Percentiles rank a stretch among this genome's conserved stretches.
These are phyloP conservation scores for Belonocnema kinseyi DNA, from an alignment of 1,140 invertebrate species.

Conservation along the genomic window DNA sequence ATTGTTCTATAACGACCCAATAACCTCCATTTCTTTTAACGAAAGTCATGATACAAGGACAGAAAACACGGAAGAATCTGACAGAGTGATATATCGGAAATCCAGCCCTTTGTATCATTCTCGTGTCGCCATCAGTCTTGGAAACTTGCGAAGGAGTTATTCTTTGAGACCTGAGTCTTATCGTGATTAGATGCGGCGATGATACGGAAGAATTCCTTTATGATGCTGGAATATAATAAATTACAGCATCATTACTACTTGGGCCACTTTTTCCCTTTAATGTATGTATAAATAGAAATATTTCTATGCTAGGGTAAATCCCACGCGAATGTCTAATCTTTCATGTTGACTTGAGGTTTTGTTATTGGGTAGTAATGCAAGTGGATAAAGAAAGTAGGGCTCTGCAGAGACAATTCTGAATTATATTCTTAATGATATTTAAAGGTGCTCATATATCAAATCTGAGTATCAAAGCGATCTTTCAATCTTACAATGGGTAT, in stretches of 20 bases:
- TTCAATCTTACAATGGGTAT: too few species aligned
- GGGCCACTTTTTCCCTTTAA: constrained; percentile 14
- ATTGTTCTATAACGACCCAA: too few species aligned
- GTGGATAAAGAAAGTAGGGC: not conserved
- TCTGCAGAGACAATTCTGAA: not conserved
- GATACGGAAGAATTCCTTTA: constrained; percentile 11
- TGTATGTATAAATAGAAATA: constrained; percentile 9
- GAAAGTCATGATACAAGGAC: too few species aligned
- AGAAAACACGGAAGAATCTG: not conserved
- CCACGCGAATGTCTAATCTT: not conserved
- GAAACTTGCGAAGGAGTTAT: not conserved
- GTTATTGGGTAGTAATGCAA: not conserved
- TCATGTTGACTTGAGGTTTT: constrained; percentile 3
- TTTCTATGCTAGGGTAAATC: constrained; percentile 2
- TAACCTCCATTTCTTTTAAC: too few species aligned
- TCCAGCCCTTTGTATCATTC: constrained; percentile 7
- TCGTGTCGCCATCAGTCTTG: constrained; percentile 23
- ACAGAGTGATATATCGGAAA: constrained; percentile 26
- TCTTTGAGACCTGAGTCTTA: constrained; percentile 1
- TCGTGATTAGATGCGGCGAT: constrained; percentile 25
- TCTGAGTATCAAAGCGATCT: too few species aligned
- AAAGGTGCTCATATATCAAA: too few species aligned
- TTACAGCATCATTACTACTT: constrained; percentile 8
- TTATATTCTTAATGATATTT: not conserved
- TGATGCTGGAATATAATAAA: constrained; percentile 20